A percentile compares a stretch with the other conserved stretches of the same genome.
Evolutionary conservation across 1,140 invertebrate genomes (phyloP).

Genomic region (Steinernema khuongi): DNA sequence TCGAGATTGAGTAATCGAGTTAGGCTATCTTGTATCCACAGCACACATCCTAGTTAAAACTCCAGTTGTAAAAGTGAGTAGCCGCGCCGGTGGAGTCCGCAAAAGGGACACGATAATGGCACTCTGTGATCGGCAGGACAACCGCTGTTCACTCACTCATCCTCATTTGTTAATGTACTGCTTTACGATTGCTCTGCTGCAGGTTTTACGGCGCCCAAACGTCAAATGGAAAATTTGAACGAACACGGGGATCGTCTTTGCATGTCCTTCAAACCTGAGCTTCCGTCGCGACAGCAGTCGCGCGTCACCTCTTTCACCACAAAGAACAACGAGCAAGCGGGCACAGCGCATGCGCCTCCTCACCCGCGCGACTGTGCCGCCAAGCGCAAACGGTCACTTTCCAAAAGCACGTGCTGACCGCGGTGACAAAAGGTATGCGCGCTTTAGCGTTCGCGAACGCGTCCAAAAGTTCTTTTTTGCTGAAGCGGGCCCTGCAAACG

Average conservation of each 20-base stretch:
- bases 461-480: not conserved
- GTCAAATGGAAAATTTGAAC: slow-evolving; percentile 4
- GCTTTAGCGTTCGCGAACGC: too few relatives aligned
- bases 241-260: not conserved
- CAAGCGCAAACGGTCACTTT: not conserved
- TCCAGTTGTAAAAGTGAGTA: not conserved
- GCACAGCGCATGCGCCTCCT: not conserved
- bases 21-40: not conserved
- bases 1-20: not conserved
- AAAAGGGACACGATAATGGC: slow-evolving; percentile 8
- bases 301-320: not conserved
- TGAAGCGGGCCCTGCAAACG: not conserved
- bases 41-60: not conserved
- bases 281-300: not conserved
- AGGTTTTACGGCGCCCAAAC: not conserved
- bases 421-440: too few relatives aligned
- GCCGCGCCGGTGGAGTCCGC: not conserved
- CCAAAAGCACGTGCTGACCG: too few relatives aligned
- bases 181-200: not conserved
- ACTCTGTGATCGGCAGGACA: slow-evolving; percentile 6
- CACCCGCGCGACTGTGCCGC: not conserved
- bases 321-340: not conserved
- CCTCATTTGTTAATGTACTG: slow-evolving; percentile 14
- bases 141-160: not conserved
- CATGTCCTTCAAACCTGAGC: not conserved